Base-by-base conservation (phyloP, 2,888 invertebrate species). In the Clitarchus hookeri region DNA sequence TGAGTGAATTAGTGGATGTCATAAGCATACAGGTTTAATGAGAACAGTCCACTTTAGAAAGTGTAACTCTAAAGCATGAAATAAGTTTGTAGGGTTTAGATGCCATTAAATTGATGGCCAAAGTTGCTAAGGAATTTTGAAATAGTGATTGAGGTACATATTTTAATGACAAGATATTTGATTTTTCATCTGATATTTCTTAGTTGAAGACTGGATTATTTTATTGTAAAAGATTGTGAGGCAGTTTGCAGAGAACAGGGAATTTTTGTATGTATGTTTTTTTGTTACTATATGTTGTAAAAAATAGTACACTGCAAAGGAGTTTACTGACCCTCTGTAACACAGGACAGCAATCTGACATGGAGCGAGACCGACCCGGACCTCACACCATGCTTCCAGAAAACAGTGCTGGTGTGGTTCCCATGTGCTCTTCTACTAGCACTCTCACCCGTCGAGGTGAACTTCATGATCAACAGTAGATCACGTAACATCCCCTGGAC, bases 301-400 rank as follows among this genome's bases (percentile, higher is more conserved):
- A 65, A 1, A 8, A 16, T 83, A 83, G 12, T 23, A n/a, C 65
- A 8, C 8, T 65, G 65, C 16, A 3, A 65, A 23, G 23, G 0
- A 2, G 8, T 65, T 8, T 16, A 16, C n/a, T 8, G 65, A 16
- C 8, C n/a, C n/a, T 11, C n/a, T 19, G 65, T 65, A 16, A n/a
- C n/a, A n/a, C 84, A 84, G 84, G 84, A 84, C 27, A 11, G 23
- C 53, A 84, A 84, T n/a, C 26, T 48, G 9, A 84, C 84, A 6
- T 84, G 84, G 84, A 36, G 54, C 53, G 54, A 48, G 25, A 48
- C n/a, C 8, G 89, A 91, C 84, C 93, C 93, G 0, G 90, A 92
- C 86, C 91, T 93, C 87, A 92, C 93, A 48, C 90, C 90, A 86
- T 93, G 93, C 89, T 93, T 93, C 89, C 91, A 92, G 89, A 90